Percentiles rank a stretch among this genome's conserved stretches.
Evolutionary conservation across 2,113 vertebrate genomes (phyloP).

Genomic region (Ahaetulla prasina): DNA sequence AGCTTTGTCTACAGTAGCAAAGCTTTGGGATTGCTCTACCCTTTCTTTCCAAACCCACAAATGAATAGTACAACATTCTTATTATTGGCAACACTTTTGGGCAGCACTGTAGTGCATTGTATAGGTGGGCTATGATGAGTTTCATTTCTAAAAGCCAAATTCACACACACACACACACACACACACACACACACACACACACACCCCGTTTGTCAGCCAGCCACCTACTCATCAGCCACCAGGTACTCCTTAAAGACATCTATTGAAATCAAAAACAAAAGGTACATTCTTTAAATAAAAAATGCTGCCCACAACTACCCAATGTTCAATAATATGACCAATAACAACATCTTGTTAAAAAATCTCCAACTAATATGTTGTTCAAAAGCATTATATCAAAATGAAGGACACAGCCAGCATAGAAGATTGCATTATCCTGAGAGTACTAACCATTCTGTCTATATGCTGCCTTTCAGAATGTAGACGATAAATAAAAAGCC

Average conservation of each 20-base stretch:
- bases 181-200: too few relatives aligned
- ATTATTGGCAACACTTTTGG: neutral
- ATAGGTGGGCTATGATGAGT: neutral
- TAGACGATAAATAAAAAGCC: neutral
- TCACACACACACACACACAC: too few relatives aligned
- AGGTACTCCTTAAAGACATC: neutral
- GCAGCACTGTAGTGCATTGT: neutral
- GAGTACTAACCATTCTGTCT: neutral
- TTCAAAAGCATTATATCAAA: neutral
- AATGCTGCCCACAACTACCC: neutral
- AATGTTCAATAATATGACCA: neutral
- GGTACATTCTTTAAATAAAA: neutral
- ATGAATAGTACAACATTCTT: neutral
- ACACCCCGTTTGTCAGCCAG: too few relatives aligned
- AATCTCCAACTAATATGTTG: neutral
- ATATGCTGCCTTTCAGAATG: neutral
- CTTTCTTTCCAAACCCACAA: conserved; percentile 38
- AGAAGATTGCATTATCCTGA: neutral
- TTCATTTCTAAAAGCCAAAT: neutral
- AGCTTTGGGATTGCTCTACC: conserved; percentile 9
- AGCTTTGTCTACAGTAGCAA: neutral
- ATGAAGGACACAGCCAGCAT: neutral
- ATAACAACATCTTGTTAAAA: neutral
- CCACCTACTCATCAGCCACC: neutral
- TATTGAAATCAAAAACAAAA: neutral